A percentile compares a stretch with the other conserved stretches of the same genome.
These are phyloP conservation scores for Esox lucius DNA, from an alignment of 2,797 vertebrate species.

Conservation along the genomic window DNA sequence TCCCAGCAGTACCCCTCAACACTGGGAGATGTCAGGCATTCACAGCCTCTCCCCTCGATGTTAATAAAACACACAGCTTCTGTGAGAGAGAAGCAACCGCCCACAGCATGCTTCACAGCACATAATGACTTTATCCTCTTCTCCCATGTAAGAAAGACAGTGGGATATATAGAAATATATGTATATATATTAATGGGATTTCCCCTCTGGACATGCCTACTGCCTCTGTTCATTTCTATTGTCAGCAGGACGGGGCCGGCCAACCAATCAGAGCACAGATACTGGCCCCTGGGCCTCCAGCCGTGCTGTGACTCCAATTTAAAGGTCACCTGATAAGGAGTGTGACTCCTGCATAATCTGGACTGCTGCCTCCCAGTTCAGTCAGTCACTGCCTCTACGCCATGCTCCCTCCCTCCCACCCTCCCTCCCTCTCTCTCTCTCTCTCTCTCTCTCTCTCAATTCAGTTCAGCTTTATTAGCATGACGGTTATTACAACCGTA, in stretches of 20 bases:
- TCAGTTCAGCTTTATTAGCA: too few relatives aligned
- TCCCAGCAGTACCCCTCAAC: slow-evolving; percentile 49
- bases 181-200: slow-evolving; percentile 49
- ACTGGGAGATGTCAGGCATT: slow-evolving; percentile 63
- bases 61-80: slow-evolving; percentile 42
- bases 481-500: too few relatives aligned
- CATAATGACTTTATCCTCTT: slow-evolving; percentile 73
- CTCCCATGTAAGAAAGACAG: slow-evolving; percentile 64
- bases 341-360: slow-evolving; percentile 75
- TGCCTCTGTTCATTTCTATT: slow-evolving; percentile 74
- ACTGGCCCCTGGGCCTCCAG: slow-evolving; percentile 66
- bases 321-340: slow-evolving; percentile 81
- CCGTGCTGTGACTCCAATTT: slow-evolving; percentile 74
- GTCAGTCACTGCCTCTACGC: slow-evolving; percentile 35
- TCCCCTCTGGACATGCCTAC: slow-evolving; percentile 63
- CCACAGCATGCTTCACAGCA: slow-evolving; percentile 72
- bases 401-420: slow-evolving; percentile 15
- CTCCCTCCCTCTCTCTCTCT: slow-evolving; percentile 12
- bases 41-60: slow-evolving; percentile 48
- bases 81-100: slow-evolving; percentile 9
- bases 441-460: too few relatives aligned
- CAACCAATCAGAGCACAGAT: slow-evolving; percentile 71
- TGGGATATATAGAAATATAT: slow-evolving; percentile 54
- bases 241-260: slow-evolving; percentile 68
- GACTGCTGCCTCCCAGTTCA: slow-evolving; percentile 54